Base-by-base conservation (phyloP, 2,113 vertebrate species). In the Peromyscus californicus region DNA sequence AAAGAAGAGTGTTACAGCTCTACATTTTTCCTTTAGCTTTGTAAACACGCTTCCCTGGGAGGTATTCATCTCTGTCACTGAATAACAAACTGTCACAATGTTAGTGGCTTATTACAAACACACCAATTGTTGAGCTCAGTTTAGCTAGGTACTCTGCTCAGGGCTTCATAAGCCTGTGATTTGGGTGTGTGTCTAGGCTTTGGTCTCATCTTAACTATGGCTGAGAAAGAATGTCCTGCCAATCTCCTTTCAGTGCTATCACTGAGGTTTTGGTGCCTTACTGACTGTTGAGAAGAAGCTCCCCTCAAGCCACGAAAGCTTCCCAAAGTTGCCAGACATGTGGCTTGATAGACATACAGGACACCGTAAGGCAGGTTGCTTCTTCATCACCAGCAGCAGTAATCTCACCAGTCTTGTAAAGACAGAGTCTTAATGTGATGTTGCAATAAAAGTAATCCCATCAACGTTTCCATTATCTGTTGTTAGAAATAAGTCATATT, bases 401-500 rank as follows among this genome's bases (percentile, higher is more conserved):
- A 67, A 63, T 75, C 76, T 85, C 67, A 74, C 36, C 19, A 67
- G 0, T 91, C 42, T 87, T 67, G 21, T 36, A 82, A 57, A 90
- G 75, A 90, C 19, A 70, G n/a, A 70, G 8, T 83, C 65, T 78
- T 88, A 26, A 59, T 1, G 4, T 57, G 51, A 48, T 10, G 29
- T 72, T 48, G 85, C 89, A 33, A 16, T 90, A 10, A 59, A 24
- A 88, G 6, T 88, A 70, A 39, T 57, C 42, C 31, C 26, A 31
- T 94, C 82, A 85, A 63, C 31, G 72, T 91, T 85, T 92, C 42
- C 24, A 93, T 70, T 61, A 17, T 75, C 24, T 89, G 0, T 89
- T 48, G 5, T 76, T 65, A 78, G 67, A 93, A 93, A 79, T 65
- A 97, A 94, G 39, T 79, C 29, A 21, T 45, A 80, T 54, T 42